These are phyloP conservation scores for Endomychus coccineus DNA, from an alignment of 2,888 invertebrate genomes.

Conservation along the genomic window DNA sequence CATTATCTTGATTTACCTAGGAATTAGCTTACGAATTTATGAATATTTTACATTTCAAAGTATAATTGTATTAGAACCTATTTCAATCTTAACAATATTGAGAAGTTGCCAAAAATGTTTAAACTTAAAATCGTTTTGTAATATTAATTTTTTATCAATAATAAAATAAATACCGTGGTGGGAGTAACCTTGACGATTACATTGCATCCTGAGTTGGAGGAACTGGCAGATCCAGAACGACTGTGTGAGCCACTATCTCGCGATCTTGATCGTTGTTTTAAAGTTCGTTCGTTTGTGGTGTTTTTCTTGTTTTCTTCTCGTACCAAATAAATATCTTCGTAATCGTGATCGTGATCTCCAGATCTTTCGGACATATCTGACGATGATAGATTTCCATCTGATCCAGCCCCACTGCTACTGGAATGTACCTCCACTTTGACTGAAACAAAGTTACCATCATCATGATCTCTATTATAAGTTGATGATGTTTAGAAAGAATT, in stretches of 20 bases:
- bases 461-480: too few species aligned
- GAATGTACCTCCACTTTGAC: constrained; percentile 85
- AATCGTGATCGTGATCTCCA: constrained; percentile 59
- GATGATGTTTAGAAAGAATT: too few species aligned
- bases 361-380: constrained; percentile 49
- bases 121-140: too few species aligned
- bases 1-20: too few species aligned
- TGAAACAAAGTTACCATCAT: too few species aligned
- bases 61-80: too few species aligned
- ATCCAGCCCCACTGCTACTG: constrained; percentile 58
- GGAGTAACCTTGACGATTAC: constrained; percentile 38
- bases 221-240: constrained; percentile 50
- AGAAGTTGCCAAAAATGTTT: too few species aligned
- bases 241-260: constrained; percentile 68
- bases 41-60: too few species aligned
- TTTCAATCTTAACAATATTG: too few species aligned
- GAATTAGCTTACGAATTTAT: too few species aligned
- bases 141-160: too few species aligned
- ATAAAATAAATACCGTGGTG: too few species aligned
- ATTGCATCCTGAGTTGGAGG: constrained; percentile 41
- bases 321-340: constrained; percentile 74
- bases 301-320: constrained; percentile 49
- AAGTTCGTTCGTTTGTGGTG: constrained; percentile 19
- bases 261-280: constrained; percentile 31
- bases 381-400: constrained; percentile 56